Conservation (phyloP, 2,797 vertebrate genomes). For the Galago senegalensis region DNA sequence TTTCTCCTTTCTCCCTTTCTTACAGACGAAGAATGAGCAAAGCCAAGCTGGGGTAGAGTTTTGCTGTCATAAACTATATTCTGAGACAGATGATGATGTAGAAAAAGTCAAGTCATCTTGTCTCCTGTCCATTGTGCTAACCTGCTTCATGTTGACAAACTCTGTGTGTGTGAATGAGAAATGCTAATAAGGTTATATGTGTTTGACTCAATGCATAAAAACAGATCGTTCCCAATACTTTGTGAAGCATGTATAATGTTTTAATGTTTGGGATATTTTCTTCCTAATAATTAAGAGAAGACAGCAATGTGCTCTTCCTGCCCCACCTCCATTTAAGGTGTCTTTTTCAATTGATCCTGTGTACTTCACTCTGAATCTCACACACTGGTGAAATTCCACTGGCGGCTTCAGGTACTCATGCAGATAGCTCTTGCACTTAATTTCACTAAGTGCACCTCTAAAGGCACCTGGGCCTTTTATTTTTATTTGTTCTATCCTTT, state of each 20-base stretch:
- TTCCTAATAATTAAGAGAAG: conserved; percentile 26
- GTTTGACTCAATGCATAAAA: conserved; percentile 43
- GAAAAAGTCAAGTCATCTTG: not conserved
- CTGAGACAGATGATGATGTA: not conserved
- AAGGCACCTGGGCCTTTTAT: conserved; percentile 21
- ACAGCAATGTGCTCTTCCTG: not conserved
- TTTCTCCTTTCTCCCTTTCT: no score
- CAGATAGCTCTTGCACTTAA: conserved; percentile 33
- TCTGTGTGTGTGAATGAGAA: not conserved
- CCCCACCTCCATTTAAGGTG: not conserved
- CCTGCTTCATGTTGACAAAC: not conserved
- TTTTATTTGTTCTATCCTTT: conserved; percentile 65
- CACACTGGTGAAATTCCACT: conserved; percentile 5
- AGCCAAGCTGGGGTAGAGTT: not conserved
- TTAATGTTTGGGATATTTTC: not conserved
- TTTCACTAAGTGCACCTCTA: not conserved
- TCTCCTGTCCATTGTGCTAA: not conserved
- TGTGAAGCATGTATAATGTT: conserved; percentile 22
- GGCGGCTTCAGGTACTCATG: conserved; percentile 51
- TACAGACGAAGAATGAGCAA: not conserved
- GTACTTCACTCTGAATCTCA: not conserved
- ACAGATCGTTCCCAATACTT: not conserved
- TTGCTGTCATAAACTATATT: not conserved
- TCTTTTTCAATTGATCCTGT: not conserved
- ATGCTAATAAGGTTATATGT: not conserved